Base-by-base conservation (phyloP, 2,888 invertebrate genomes). In the Acanthosoma haemorrhoidale region DNA sequence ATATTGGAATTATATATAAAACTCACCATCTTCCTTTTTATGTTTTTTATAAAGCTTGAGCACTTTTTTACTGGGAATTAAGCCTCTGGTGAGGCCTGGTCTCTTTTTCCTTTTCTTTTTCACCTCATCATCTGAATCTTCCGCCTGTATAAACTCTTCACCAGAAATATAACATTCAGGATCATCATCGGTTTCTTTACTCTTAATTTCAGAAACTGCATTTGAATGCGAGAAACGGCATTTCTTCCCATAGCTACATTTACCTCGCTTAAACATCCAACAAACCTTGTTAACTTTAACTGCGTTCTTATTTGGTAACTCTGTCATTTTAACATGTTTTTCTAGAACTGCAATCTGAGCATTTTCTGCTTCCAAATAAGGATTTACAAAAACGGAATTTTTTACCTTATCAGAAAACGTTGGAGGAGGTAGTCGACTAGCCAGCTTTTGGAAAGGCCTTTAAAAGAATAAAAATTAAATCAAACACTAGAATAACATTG, bases 231-330 rank as follows among this genome's bases (percentile, higher is more conserved):
- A 94, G 80, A 89, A 96, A 76, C 91, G 91, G 79, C 96, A 96
- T 77, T 91, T 93, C 78, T 92, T 92, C 0, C 95, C 95, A 81
- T 94, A 94, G 64, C 92, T 85, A 79, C 96, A 96, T 32, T 89
- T 85, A 1, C 95, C 94, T 79, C 93, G 94, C 38, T 92, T 84
- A 79, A 94, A 93, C 81, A 93, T 95, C 92, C 93, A 95, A 80
- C 96, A 96, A 72, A 95, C 90, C 79, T 90, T 91, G 77, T 89
- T 91, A 0, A 92, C 93, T 78, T 93, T 93, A 76, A 92, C 91
- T 80, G 87, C 87, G 76, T 87, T 86, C n/a, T 87, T 86, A 77
- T 88, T 87, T 74, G 87, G 87, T 79, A 87, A 87, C 74, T 81
- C 81, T 11, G 83, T 85, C 92, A 96, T 92, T 84, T 94, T 94